Evolutionary conservation across 2,888 invertebrate species (phyloP).

Genomic region (Philereme transversata): DNA sequence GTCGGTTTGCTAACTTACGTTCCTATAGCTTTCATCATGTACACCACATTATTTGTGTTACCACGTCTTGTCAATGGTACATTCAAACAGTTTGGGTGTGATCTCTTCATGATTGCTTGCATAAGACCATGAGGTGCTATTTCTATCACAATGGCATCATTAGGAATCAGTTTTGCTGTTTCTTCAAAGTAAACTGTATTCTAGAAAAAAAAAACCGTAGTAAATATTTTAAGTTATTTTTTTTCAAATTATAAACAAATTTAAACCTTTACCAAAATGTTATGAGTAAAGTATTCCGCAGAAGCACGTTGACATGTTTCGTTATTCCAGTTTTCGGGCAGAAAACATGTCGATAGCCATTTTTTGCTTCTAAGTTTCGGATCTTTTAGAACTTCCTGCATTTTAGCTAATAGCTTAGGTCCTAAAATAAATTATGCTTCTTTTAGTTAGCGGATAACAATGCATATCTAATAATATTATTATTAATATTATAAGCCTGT

Average conservation of each 20-base stretch:
- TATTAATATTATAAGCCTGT: too few species aligned
- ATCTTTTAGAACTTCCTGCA: conserved; percentile 84
- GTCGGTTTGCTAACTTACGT: conserved; percentile 63
- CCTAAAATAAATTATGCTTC: conserved; percentile 56
- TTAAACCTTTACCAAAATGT: conserved; percentile 81
- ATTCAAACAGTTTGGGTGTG: conserved; percentile 85
- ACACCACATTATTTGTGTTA: conserved; percentile 81
- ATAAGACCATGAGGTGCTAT: conserved; percentile 93
- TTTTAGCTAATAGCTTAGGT: conserved; percentile 82
- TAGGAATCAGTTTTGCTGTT: conserved; percentile 88
- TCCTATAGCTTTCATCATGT: conserved; percentile 74
- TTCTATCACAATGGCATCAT: conserved; percentile 90
- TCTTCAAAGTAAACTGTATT: conserved; percentile 90
- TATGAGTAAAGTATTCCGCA: conserved; percentile 93
- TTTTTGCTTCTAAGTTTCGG: conserved; percentile 86
- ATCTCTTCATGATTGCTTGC: conserved; percentile 91
- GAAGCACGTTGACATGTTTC: conserved; percentile 85
- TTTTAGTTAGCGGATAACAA: too few species aligned
- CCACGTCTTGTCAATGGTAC: conserved; percentile 88
- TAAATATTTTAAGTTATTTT: too few species aligned
- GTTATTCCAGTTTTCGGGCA: conserved; percentile 85
- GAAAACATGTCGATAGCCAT: conserved; percentile 93
- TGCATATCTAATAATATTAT: too few species aligned
- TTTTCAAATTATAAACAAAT: not conserved
- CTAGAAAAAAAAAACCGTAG: conserved; percentile 26